Conservation (phyloP, 2,888 invertebrate species). For the Dynastes hyllus region DNA sequence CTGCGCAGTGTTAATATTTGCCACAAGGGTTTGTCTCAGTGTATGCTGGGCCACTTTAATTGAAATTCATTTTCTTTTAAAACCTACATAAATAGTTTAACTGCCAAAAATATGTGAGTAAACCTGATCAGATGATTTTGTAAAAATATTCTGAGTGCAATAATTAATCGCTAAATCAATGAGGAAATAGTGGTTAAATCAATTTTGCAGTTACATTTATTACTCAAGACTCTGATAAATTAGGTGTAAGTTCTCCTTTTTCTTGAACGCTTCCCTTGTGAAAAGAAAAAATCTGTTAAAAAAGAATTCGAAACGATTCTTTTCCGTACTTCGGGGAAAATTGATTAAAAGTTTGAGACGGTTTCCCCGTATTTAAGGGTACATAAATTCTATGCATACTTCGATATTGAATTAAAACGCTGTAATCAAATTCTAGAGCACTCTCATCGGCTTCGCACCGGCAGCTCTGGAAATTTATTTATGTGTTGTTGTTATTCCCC, state of each 20-base stretch:
- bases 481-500: constrained; percentile 56
- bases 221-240: constrained; percentile 4
- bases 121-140: too few species aligned
- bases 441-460: constrained; percentile 54
- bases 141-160: too few species aligned
- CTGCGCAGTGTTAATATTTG: too few species aligned
- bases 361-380: constrained; percentile 68
- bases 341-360: constrained; percentile 71
- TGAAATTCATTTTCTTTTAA: too few species aligned
- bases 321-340: constrained; percentile 69
- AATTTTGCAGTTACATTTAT: background rate
- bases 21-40: too few species aligned
- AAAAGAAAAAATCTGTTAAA: constrained; percentile 16
- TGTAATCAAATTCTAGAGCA: constrained; percentile 67
- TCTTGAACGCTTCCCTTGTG: background rate
- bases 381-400: constrained; percentile 72
- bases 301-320: constrained; percentile 62
- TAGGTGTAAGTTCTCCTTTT: background rate
- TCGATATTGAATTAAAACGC: constrained; percentile 72
- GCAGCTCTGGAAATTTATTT: constrained; percentile 57
- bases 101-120: too few species aligned
- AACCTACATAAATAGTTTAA: too few species aligned
- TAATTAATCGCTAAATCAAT: too few species aligned
- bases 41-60: too few species aligned
- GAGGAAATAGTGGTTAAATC: too few species aligned